Evolutionary conservation across 2,113 vertebrate genomes (phyloP).

Genomic region (Paedocypris sp.): DNA sequence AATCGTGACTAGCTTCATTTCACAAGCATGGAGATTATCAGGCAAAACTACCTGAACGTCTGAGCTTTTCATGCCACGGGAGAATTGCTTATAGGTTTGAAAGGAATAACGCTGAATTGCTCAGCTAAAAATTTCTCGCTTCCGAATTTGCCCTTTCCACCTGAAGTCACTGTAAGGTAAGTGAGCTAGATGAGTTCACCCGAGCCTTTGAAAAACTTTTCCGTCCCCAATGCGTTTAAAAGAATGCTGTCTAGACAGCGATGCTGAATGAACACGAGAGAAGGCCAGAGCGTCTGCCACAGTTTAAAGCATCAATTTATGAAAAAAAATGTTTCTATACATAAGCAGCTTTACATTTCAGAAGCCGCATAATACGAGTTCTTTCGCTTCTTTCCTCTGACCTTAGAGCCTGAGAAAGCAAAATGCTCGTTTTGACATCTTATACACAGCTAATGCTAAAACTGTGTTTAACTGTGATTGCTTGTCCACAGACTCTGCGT

Average conservation of each 20-base stretch:
- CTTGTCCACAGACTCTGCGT: conserved; percentile 58
- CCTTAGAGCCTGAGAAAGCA: background rate
- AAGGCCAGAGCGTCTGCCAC: background rate
- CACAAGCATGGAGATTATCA: too few species aligned
- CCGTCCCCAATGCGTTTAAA: background rate
- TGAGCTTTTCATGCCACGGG: too few species aligned
- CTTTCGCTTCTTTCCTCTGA: background rate
- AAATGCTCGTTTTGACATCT: background rate
- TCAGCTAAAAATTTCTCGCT: too few species aligned
- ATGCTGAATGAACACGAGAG: background rate
- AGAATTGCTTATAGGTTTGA: too few species aligned
- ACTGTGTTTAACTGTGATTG: background rate
- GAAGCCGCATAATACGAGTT: background rate
- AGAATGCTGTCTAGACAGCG: conserved; percentile 19
- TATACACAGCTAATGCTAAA: background rate
- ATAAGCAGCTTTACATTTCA: too few species aligned
- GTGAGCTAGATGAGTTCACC: background rate
- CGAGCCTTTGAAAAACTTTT: background rate
- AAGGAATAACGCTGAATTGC: too few species aligned
- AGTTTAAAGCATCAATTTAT: too few species aligned
- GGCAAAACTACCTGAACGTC: too few species aligned
- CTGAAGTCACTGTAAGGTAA: too few species aligned
- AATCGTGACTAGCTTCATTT: too few species aligned
- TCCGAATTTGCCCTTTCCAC: too few species aligned
- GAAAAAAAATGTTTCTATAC: too few species aligned